Evolutionary conservation across 2,113 vertebrate genomes (phyloP).

Genomic region (Dinomys branickii): DNA sequence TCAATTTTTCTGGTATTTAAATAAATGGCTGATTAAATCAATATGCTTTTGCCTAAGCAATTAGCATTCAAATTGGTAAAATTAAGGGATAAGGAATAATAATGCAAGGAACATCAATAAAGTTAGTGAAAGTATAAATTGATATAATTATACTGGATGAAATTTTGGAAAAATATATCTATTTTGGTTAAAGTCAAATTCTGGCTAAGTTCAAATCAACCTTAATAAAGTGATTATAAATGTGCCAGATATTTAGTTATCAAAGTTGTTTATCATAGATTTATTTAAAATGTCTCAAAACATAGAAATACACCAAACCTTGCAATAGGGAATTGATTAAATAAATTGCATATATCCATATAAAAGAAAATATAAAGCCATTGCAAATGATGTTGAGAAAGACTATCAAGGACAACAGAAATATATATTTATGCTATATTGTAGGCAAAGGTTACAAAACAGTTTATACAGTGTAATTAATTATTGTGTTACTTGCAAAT

Average conservation of each 20-base stretch:
- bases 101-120: background rate
- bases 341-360: background rate
- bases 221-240: background rate
- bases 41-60: background rate
- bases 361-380: slow-evolving; percentile 54
- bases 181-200: background rate
- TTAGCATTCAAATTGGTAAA: slow-evolving; percentile 19
- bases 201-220: background rate
- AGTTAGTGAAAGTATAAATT: background rate
- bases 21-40: background rate
- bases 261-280: background rate
- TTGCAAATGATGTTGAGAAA: slow-evolving; percentile 3
- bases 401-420: slow-evolving; percentile 9
- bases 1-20: background rate
- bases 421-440: slow-evolving; percentile 1
- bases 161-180: slow-evolving; percentile 40
- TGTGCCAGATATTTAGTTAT: background rate
- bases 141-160: background rate
- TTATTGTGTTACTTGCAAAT: slow-evolving; percentile 29
- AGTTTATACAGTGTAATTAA: background rate
- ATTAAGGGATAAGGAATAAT: background rate
- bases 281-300: slow-evolving; percentile 47
- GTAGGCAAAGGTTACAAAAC: slow-evolving; percentile 8
- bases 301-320: background rate
- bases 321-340: background rate